Conservation (phyloP, 2,888 invertebrate genomes). For the Augiades crinisus region DNA sequence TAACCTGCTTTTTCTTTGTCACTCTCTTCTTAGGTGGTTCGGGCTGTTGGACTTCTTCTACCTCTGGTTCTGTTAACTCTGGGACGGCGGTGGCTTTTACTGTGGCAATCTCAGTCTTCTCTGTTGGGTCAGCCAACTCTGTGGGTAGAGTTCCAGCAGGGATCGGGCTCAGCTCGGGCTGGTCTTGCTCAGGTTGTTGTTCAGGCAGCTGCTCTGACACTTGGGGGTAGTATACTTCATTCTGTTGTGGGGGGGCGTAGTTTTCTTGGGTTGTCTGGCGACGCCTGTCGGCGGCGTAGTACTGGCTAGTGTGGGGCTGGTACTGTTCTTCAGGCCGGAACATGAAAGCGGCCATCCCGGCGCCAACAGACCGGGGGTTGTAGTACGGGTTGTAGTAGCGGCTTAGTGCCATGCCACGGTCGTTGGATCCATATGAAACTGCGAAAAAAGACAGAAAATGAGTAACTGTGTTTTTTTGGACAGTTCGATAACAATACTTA, state of each 20-base stretch:
- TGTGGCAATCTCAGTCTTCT: constrained; percentile 54
- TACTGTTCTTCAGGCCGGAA: constrained; percentile 52
- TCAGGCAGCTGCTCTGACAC: constrained; percentile 36
- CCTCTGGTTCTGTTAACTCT: constrained; percentile 60
- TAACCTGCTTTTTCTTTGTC: constrained; percentile 64
- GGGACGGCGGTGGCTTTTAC: constrained; percentile 52
- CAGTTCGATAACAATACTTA: too few relatives aligned
- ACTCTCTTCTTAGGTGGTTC: constrained; percentile 53
- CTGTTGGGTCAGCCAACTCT: constrained; percentile 56
- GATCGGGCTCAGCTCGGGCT: constrained; percentile 34
- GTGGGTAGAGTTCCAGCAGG: constrained; percentile 48
- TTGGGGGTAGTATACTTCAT: constrained; percentile 63
- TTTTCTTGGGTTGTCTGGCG: constrained; percentile 62
- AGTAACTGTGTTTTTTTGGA: too few relatives aligned
- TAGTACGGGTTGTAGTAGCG: constrained; percentile 74
- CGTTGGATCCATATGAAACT: constrained; percentile 67
- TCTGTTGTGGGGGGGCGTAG: constrained; percentile 62
- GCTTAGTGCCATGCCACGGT: constrained; percentile 62
- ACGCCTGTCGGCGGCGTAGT: constrained; percentile 66
- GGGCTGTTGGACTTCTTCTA: constrained; percentile 53
- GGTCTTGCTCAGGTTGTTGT: constrained; percentile 42
- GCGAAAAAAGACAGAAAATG: constrained; percentile 33
- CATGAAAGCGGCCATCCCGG: constrained; percentile 71
- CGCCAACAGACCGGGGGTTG: constrained; percentile 51
- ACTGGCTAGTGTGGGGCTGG: constrained; percentile 56